Evolutionary conservation across 2,113 vertebrate genomes (phyloP), one percentile per base, ranked within the genome.

Genomic region (Nycticryphes semicollaris): DNA sequence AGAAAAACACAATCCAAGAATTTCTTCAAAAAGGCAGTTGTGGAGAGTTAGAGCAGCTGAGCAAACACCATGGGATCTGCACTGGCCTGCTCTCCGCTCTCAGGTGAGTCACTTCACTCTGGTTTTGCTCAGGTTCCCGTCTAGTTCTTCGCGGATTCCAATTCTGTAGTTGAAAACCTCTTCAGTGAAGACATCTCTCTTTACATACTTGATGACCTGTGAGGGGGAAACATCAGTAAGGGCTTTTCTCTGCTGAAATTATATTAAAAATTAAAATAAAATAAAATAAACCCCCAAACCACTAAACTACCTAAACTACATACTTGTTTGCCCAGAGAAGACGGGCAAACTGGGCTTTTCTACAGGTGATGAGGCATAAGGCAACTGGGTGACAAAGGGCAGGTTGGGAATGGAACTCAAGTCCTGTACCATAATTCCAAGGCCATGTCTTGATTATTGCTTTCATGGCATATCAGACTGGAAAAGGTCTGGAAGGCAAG

Each of bases 41-140:
- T 45, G 47, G 45, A 48, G 12, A 2, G 3, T 23, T 12, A 13
- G 48, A 63, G 41, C 10, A 4, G 35, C 18, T 17, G 63, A 23
- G 14, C 7, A 8, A 3, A 7, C 13, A 3, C 12, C 0, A 4
- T 0, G 2, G 48, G 33, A 74, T 27, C 41, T 47, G 20, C 20
- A 0, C 39, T 53, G 56, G 25, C 31, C 51, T 39, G 18, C 48
- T 63, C 3, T 57, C 33, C 45, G 53, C 75, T 28, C 7, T 20
- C 1, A 7, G 53, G 81, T 77, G 53, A 82, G 81, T 50, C 14
- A 2, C 22, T 18, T 16, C 8, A 1, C 8, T 28, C 11, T 3
- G 27, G 3, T 12, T 43, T 63, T 28, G 18, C 33, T 90, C 21
- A 6, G 4, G 13, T 28, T 41, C 33, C 43, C 56, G 57, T 57